Evolutionary conservation across 2,888 invertebrate species (phyloP).

Genomic region (Scaptomyza parva): DNA sequence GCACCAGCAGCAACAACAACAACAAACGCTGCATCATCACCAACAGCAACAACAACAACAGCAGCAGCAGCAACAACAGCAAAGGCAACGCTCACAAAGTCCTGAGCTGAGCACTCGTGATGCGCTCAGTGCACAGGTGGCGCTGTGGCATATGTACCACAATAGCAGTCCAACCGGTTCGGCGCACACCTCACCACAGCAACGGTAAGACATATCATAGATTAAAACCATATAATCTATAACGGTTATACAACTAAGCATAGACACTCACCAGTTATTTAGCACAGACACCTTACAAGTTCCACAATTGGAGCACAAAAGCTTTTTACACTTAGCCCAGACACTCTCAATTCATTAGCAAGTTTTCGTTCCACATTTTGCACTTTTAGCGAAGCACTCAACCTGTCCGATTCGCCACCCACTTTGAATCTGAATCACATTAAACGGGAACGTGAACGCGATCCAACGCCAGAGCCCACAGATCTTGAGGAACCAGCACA

Average conservation of each 20-base stretch:
- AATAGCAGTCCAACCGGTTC: slow-evolving; percentile 87
- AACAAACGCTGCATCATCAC: slow-evolving; percentile 48
- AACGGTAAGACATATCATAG: no score
- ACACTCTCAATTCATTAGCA: slow-evolving; percentile 28
- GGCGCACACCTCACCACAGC: slow-evolving; percentile 85
- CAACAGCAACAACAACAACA: slow-evolving; percentile 72
- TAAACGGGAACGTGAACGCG: slow-evolving; percentile 86
- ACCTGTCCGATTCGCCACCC: slow-evolving; percentile 89
- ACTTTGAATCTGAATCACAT: slow-evolving; percentile 83
- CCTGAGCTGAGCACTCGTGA: slow-evolving; percentile 85
- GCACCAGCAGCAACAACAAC: slow-evolving; percentile 56
- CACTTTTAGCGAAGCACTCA: slow-evolving; percentile 90
- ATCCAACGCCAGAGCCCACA: slow-evolving; percentile 84
- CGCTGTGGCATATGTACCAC: slow-evolving; percentile 93
- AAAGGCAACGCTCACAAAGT: slow-evolving; percentile 82
- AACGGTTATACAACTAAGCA: slow-evolving; percentile 2
- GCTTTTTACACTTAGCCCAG: slow-evolving; percentile 13
- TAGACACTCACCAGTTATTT: slow-evolving; percentile 6
- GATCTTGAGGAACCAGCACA: slow-evolving; percentile 81
- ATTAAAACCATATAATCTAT: no score
- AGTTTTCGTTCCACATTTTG: slow-evolving; percentile 12
- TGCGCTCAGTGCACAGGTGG: slow-evolving; percentile 89
- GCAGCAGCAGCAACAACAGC: slow-evolving; percentile 73
- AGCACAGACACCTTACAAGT: neutral
- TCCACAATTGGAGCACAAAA: no score